Base-by-base conservation (phyloP, 1,140 invertebrate genomes). In the Cherax quadricarinatus region DNA sequence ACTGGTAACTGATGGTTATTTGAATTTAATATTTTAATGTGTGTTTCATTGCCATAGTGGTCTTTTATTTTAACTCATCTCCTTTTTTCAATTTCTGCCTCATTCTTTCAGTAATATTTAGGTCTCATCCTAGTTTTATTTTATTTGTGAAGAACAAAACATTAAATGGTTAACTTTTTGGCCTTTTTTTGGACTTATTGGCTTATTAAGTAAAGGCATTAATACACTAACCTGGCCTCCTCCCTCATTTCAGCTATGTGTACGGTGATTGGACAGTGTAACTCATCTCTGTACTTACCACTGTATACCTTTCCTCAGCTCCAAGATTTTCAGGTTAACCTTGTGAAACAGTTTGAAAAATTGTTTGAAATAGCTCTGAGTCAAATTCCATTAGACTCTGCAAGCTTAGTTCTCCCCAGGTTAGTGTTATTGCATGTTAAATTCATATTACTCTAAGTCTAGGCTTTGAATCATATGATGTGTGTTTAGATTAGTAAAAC, bases 261-360 rank as follows among this genome's bases (percentile, higher is more conserved):
- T 21, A 75, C 41, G 30, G 85, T 70, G 30, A 86, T 86, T 73
- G 41, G 70, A 12, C 66, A 86, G 41, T 75, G 85, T 51, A 86
- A 86, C n/a, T 10, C 41, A 3, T 49, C 70, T n/a, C 48, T 86
- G 5, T 86, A 86, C 70, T 51, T 75, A 51, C 85, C 85, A 75
- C 66, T 86, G 41, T 48, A 51, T 75, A 16, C 85, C 48, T 70
- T 75, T 24, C 85, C 85, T n/a, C 30, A 51, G 48, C 85, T 86
- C n/a, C 62, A 86, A 51, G 85, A 86, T 75, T 51, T 86, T 53
- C 85, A 49, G 70, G 30, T 18, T 75, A 73, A 24, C 70, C 70
- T 73, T 73, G 14, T 86, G 10, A 51, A 51, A 75, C 48, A 86
- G 30, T 86, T 86, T 86, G 85, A 86, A 75, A n/a, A 62, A 24